phyloP scores from a whole-genome alignment of 1,140 invertebrate species.

The Ectropis grisescens region DNA sequence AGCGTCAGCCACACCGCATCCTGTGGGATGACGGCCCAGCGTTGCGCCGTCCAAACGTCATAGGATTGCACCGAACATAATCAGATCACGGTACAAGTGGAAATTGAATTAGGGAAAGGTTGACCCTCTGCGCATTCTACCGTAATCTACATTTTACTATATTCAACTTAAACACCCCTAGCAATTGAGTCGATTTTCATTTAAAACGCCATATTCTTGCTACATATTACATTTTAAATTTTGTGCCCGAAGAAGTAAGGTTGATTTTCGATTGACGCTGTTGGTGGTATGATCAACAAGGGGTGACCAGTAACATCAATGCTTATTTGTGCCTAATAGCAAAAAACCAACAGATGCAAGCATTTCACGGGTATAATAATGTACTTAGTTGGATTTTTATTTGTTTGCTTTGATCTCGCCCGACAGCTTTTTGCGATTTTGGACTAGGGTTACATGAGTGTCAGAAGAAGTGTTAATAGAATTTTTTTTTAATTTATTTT shows the following conservation, averaged over 20 bases:
- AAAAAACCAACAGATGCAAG: conserved; percentile 64
- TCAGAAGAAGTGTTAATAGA: too few relatives aligned
- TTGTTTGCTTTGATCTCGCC: too few relatives aligned
- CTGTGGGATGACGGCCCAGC: too few relatives aligned
- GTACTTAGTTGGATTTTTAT: conserved; percentile 54
- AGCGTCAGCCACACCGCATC: too few relatives aligned
- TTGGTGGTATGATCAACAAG: conserved; percentile 6
- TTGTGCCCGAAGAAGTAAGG: neutral
- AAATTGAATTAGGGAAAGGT: conserved; percentile 58
- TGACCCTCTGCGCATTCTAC: conserved; percentile 33
- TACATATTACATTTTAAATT: conserved; percentile 4
- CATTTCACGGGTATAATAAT: conserved; percentile 66
- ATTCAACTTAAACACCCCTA: conserved; percentile 1
- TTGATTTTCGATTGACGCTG: conserved; percentile 9
- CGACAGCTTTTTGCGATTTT: too few relatives aligned
- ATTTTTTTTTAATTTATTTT: too few relatives aligned
- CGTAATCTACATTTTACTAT: neutral
- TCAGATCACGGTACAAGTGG: conserved; percentile 51
- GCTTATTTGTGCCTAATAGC: conserved; percentile 62
- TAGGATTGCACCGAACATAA: conserved; percentile 40
- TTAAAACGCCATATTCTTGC: neutral
- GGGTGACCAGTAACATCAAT: conserved; percentile 50
- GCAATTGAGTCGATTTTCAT: conserved; percentile 8
- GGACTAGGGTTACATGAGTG: too few relatives aligned
- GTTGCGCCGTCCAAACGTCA: conserved; percentile 17